A percentile compares a stretch with the other conserved stretches of the same genome.
These are phyloP conservation scores for Drosophila paulistorum DNA, from an alignment of 1,140 invertebrate genomes.

Conservation along the genomic window DNA sequence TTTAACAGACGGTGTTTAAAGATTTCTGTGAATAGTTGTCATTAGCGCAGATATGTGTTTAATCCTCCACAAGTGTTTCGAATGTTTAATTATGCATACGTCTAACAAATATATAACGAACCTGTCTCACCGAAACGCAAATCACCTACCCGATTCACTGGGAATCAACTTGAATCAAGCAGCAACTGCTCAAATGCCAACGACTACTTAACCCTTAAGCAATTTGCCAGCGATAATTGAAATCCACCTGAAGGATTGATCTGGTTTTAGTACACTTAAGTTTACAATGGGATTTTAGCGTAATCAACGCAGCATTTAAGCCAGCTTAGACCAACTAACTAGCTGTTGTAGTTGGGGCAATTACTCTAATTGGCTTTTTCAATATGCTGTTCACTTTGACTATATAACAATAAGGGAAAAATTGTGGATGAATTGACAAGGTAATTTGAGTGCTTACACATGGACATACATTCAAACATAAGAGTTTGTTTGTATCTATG, in stretches of 20 bases:
- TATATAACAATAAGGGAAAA: background rate
- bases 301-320: too few species aligned
- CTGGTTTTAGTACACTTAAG: too few species aligned
- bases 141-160: background rate
- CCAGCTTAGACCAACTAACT: too few species aligned
- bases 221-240: background rate
- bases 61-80: constrained; percentile 34
- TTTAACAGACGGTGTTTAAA: constrained; percentile 35
- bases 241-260: background rate
- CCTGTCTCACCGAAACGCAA: background rate
- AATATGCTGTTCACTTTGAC: background rate
- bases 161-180: background rate
- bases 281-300: too few species aligned
- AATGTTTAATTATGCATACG: constrained; percentile 24
- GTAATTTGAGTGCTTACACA: background rate
- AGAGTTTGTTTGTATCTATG: background rate
- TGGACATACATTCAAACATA: background rate
- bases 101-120: background rate
- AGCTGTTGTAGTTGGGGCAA: background rate
- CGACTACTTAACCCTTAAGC: too few species aligned
- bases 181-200: background rate
- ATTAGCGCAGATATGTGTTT: constrained; percentile 38
- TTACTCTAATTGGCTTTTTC: background rate
- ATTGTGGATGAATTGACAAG: background rate
- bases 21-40: constrained; percentile 56